Base-by-base conservation (phyloP, 2,888 invertebrate genomes). In the Cetonia aurata region DNA sequence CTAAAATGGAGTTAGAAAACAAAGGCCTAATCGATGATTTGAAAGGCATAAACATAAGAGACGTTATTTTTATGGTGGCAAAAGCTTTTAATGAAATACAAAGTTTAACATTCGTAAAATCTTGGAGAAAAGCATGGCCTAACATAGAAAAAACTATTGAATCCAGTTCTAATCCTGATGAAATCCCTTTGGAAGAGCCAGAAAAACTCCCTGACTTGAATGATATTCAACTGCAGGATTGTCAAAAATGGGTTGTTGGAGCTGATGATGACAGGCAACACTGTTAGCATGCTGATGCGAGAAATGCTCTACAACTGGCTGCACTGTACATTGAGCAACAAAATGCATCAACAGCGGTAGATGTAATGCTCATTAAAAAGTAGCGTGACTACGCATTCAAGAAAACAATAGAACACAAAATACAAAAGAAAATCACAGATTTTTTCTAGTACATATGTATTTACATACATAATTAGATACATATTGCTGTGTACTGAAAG, bases 31-130 rank as follows among this genome's bases (percentile, higher is more conserved):
- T 56, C 17, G 13, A 37, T 31, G 44, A 25, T 41, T 4, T 67
- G 56, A 42, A 41, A 56, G 25, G 25, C 15, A 67, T 56, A 12
- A 67, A 56, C 17, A 48, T 53, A 33, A 67, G 53, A 25, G 67
- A 67, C 37, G 53, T 67, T 9, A 67, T 67, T 67, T 67, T 33
- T 13, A 67, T 53, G 67, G 13, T 33, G n/a, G 67, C 67, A 41
- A 53, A 15, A 53, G 67, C 67, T 12, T 67, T 53, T 67, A 41
- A 67, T 10, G 67, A 67, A 37, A 67, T 67, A 17, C 37, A n/a
- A 10, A 12, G 13, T 1, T 56, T 41, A 37, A 37, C 56, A 25
- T 44, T 10, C 10, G 3, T 10, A 9, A 55, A 12, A 31, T n/a
- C n/a, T n/a, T n/a, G n/a, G n/a, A 50, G 17, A 50, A 19, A 13